These are phyloP conservation scores for Gadopsis bispinosus DNA, from an alignment of 2,797 vertebrate genomes.

Conservation along the genomic window DNA sequence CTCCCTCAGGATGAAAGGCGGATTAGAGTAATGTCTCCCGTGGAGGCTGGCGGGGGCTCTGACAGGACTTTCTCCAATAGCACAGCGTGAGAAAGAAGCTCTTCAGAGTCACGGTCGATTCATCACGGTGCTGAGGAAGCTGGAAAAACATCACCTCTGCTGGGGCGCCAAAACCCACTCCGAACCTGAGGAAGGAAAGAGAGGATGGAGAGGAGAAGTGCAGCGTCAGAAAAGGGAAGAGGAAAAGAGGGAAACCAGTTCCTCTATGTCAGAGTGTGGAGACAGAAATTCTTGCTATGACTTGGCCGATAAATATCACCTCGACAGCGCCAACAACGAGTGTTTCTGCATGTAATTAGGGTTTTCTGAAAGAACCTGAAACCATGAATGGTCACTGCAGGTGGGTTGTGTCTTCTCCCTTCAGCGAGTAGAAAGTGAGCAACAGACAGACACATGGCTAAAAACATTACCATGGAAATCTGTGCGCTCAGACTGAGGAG, in stretches of 20 bases:
- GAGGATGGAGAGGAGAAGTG: background rate
- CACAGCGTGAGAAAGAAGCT: conserved; percentile 26
- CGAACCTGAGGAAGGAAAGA: background rate
- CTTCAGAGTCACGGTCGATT: conserved; percentile 22
- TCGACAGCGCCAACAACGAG: too few relatives aligned
- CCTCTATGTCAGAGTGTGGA: background rate
- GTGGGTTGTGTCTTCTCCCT: too few relatives aligned
- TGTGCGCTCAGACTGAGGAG: too few relatives aligned
- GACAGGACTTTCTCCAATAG: conserved; percentile 28
- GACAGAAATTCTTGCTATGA: background rate
- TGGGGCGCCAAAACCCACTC: background rate
- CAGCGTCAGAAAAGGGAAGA: background rate
- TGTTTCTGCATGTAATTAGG: too few relatives aligned
- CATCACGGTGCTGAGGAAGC: conserved; percentile 1
- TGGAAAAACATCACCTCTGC: conserved; percentile 17
- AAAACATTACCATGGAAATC: too few relatives aligned
- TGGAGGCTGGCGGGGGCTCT: conserved; percentile 5
- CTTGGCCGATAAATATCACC: background rate
- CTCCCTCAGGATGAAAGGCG: conserved; percentile 14
- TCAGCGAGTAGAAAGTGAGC: too few relatives aligned
- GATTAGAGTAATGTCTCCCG: background rate
- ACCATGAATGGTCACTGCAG: background rate
- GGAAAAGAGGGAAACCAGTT: background rate
- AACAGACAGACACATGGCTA: too few relatives aligned
- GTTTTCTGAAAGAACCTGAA: background rate